A percentile compares a stretch with the other conserved stretches of the same genome.
These are phyloP conservation scores for Muscicapa comitata DNA, from an alignment of 2,797 vertebrate species.

Conservation along the genomic window DNA sequence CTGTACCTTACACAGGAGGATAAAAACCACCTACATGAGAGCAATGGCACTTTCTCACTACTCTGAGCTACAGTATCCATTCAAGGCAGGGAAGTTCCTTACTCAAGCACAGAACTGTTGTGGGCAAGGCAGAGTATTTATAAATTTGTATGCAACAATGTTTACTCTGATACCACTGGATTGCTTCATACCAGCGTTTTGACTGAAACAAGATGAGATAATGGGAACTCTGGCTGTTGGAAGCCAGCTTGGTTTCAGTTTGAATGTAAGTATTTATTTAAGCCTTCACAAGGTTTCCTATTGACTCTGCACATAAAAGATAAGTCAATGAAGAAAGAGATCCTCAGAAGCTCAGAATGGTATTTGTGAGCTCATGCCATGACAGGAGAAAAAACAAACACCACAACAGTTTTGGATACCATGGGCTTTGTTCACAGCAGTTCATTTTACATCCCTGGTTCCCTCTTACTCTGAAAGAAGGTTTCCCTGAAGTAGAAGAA, in stretches of 20 bases:
- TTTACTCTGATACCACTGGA: conserved; percentile 18
- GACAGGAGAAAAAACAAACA: not conserved
- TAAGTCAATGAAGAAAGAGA: not conserved
- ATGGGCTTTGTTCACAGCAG: not conserved
- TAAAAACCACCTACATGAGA: not conserved
- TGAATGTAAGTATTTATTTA: conserved; percentile 7
- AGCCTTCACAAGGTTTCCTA: not conserved
- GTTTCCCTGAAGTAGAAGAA: not conserved
- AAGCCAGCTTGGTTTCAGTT: not conserved
- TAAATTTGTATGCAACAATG: not conserved
- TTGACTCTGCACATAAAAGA: not conserved
- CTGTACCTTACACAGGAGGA: not conserved
- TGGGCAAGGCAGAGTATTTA: not conserved
- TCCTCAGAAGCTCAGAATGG: not conserved
- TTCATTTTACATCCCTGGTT: not conserved
- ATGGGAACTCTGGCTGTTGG: not conserved
- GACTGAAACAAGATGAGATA: conserved; percentile 50
- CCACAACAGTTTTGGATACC: not conserved
- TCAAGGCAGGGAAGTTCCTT: not conserved
- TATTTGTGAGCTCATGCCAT: not conserved
- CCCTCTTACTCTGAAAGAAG: not conserved
- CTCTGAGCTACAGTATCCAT: not conserved
- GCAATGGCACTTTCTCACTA: not conserved
- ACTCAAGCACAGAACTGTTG: not conserved
- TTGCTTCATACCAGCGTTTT: not conserved